Evolutionary conservation across 2,797 vertebrate species (phyloP).

Genomic region (Pempheris klunzingeri): DNA sequence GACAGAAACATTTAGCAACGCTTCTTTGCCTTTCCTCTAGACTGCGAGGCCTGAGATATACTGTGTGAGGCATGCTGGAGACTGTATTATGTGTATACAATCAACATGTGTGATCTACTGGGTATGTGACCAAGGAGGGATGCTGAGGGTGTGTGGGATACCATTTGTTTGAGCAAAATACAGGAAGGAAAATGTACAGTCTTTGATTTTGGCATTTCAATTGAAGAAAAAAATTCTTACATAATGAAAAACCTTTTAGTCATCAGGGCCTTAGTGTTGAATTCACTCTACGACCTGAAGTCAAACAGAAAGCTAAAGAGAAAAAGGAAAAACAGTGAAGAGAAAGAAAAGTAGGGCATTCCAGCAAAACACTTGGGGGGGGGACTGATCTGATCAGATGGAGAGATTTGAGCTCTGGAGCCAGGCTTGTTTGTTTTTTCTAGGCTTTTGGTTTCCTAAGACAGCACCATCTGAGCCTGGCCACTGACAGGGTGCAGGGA

Average conservation of each 20-base stretch:
- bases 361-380: slow-evolving; percentile 56
- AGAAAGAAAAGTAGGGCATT: slow-evolving; percentile 55
- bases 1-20: slow-evolving; percentile 72
- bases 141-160: not conserved
- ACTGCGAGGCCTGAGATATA: slow-evolving; percentile 26
- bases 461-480: slow-evolving; percentile 37
- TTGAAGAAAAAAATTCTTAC: not conserved
- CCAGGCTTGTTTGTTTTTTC: slow-evolving; percentile 70
- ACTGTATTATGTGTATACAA: not conserved
- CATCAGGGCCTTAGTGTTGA: not conserved
- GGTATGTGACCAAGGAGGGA: too few relatives aligned
- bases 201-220: not conserved
- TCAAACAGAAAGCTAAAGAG: slow-evolving; percentile 20
- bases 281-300: not conserved
- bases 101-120: slow-evolving; percentile 16
- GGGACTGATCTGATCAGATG: slow-evolving; percentile 69
- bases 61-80: slow-evolving; percentile 30
- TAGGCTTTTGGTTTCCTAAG: slow-evolving; percentile 65
- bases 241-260: not conserved
- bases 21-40: slow-evolving; percentile 58
- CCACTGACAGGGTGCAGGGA: slow-evolving; percentile 16
- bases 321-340: not conserved
- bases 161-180: not conserved
- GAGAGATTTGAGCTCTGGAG: slow-evolving; percentile 67
- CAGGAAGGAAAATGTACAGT: not conserved